phyloP scores from a whole-genome alignment of 2,797 vertebrate species.

The Podargus strigoides region DNA sequence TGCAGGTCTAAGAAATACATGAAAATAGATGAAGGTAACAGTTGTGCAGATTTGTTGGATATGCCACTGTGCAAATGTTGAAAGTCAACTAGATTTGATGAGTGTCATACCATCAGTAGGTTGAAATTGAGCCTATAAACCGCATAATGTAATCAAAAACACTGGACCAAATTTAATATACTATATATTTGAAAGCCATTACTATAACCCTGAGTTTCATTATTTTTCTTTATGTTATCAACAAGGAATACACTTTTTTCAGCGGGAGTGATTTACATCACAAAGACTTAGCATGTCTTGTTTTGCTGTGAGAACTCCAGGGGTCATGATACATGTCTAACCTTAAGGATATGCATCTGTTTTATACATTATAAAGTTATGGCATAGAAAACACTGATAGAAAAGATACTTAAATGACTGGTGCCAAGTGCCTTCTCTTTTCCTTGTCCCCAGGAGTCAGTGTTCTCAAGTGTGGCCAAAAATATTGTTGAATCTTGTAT shows the following conservation, averaged over 20 bases:
- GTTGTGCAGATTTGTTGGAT: background rate
- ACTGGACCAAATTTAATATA: background rate
- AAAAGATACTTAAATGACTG: background rate
- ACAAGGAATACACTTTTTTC: background rate
- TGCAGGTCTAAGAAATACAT: background rate
- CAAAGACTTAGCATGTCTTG: background rate
- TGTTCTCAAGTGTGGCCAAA: conserved; percentile 90
- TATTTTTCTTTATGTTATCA: background rate
- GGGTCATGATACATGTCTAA: background rate
- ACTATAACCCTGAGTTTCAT: background rate
- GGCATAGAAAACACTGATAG: background rate
- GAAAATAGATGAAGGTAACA: background rate
- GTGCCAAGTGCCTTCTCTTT: background rate
- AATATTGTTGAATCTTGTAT: conserved; percentile 94
- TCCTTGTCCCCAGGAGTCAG: conserved; percentile 80
- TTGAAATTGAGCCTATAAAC: no score
- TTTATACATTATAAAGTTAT: background rate
- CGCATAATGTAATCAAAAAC: background rate
- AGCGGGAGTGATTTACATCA: background rate
- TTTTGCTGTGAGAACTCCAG: background rate
- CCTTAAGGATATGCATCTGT: background rate
- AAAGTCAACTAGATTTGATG: background rate
- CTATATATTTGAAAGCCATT: background rate
- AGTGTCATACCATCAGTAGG: no score
- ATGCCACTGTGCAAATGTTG: background rate